These are phyloP conservation scores for Chlamydotis undulata DNA, from an alignment of 2,113 vertebrate genomes.

Conservation along the genomic window DNA sequence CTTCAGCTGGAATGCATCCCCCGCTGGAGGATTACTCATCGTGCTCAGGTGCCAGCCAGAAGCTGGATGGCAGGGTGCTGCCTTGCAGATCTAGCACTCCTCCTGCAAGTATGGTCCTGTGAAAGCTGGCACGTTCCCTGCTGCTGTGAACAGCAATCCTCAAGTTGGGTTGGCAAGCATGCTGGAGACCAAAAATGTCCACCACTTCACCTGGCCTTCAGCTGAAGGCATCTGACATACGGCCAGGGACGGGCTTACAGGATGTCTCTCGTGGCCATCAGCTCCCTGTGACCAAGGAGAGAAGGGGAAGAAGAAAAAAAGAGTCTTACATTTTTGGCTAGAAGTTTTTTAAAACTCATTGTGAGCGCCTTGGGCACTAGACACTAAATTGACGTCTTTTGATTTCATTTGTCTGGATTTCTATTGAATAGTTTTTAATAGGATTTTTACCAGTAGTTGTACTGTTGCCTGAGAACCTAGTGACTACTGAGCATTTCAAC, in stretches of 20 bases:
- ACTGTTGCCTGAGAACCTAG: not conserved
- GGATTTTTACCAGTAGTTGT: not conserved
- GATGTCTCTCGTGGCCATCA: not conserved
- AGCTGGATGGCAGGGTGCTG: constrained; percentile 5
- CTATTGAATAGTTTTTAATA: not conserved
- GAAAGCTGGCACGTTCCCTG: constrained; percentile 8
- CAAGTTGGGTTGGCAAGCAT: not conserved
- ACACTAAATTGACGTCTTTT: not conserved
- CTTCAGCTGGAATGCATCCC: not conserved
- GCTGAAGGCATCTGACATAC: not conserved
- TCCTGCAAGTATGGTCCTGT: constrained; percentile 60
- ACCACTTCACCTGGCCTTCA: not conserved
- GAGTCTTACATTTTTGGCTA: not conserved
- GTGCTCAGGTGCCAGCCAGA: not conserved
- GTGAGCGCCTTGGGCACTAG: not conserved
- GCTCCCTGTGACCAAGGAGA: not conserved
- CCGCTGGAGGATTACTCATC: constrained; percentile 58
- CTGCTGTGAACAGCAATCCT: not conserved
- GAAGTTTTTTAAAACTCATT: not conserved
- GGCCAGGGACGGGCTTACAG: not conserved
- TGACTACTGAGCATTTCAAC: not conserved
- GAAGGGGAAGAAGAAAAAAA: not conserved
- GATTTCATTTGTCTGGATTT: not conserved
- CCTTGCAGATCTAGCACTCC: not conserved
- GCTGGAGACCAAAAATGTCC: constrained; percentile 36